phyloP scores from a whole-genome alignment of 2,797 vertebrate species.

The Arvicola amphibius region DNA sequence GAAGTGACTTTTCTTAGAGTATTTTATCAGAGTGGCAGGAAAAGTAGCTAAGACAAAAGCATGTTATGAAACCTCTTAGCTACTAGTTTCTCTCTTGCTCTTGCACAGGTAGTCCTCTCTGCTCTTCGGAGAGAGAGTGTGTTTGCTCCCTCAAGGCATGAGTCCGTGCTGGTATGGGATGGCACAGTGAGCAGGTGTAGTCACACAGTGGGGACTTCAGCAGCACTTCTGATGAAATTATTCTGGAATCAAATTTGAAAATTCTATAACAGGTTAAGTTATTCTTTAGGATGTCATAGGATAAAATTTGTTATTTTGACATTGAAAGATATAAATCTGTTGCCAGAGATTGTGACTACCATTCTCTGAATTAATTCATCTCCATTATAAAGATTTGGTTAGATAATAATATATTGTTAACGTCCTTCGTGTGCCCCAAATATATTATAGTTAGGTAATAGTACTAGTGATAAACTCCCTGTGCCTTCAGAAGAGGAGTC shows the following conservation, averaged over 20 bases:
- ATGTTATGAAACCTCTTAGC: not conserved
- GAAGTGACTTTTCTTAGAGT: not conserved
- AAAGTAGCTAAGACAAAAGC: not conserved
- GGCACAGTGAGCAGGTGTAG: not conserved
- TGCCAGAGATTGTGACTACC: not conserved
- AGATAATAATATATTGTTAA: not conserved
- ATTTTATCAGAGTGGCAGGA: not conserved
- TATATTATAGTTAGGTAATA: constrained; percentile 29
- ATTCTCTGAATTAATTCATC: not conserved
- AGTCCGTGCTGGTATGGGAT: not conserved
- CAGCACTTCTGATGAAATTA: not conserved
- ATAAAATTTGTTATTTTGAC: not conserved
- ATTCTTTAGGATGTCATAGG: not conserved
- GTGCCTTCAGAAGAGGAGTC: not conserved
- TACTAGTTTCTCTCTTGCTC: not conserved
- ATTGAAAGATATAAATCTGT: not conserved
- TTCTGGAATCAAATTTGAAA: constrained; percentile 15
- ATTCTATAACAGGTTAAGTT: not conserved
- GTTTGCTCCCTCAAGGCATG: not conserved
- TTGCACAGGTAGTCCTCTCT: not conserved
- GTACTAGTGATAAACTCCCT: constrained; percentile 12
- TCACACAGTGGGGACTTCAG: not conserved
- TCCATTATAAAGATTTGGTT: not conserved
- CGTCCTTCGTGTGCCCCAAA: not conserved
- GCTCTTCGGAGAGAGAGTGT: not conserved